Percentiles rank a stretch among this genome's conserved stretches.
phyloP scores from a whole-genome alignment of 2,113 vertebrate species.

The Oostethus manadensis region DNA sequence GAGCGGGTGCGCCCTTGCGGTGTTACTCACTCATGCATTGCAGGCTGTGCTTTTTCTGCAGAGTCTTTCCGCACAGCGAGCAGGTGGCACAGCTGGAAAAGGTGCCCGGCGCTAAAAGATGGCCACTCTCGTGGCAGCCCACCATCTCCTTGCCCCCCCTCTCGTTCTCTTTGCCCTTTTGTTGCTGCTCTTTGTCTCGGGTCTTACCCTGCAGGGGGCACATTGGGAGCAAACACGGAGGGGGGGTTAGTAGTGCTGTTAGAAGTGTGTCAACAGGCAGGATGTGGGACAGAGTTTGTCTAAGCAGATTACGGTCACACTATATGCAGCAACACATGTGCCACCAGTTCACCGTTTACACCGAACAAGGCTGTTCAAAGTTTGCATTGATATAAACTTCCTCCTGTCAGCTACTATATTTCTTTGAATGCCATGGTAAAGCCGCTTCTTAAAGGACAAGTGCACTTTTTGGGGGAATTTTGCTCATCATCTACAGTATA shows the following conservation, averaged over 20 bases:
- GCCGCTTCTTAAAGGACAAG: too few relatives aligned
- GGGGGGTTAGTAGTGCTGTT: neutral
- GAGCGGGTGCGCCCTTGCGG: slow-evolving; percentile 27
- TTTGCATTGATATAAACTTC: too few relatives aligned
- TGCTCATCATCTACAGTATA: too few relatives aligned
- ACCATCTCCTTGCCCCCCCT: slow-evolving; percentile 69
- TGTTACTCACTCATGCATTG: slow-evolving; percentile 88
- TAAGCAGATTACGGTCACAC: slow-evolving; percentile 30
- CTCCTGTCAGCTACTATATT: too few relatives aligned
- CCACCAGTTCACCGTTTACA: too few relatives aligned
- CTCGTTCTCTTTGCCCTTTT: slow-evolving; percentile 71
- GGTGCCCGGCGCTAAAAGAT: slow-evolving; percentile 76
- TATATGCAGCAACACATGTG: too few relatives aligned
- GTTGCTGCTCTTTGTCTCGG: slow-evolving; percentile 70
- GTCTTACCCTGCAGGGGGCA: slow-evolving; percentile 80
- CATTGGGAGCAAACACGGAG: slow-evolving; percentile 19
- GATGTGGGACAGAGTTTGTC: slow-evolving; percentile 16
- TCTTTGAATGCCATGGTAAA: too few relatives aligned
- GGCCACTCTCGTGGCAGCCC: slow-evolving; percentile 48
- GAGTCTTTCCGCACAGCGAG: slow-evolving; percentile 82
- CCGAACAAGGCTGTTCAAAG: too few relatives aligned
- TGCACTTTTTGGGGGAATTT: too few relatives aligned
- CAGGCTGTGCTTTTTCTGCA: slow-evolving; percentile 80
- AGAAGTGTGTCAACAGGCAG: slow-evolving; percentile 8
- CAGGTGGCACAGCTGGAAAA: slow-evolving; percentile 81